Base-by-base conservation (phyloP, 2,797 vertebrate genomes). In the Anas georgica region DNA sequence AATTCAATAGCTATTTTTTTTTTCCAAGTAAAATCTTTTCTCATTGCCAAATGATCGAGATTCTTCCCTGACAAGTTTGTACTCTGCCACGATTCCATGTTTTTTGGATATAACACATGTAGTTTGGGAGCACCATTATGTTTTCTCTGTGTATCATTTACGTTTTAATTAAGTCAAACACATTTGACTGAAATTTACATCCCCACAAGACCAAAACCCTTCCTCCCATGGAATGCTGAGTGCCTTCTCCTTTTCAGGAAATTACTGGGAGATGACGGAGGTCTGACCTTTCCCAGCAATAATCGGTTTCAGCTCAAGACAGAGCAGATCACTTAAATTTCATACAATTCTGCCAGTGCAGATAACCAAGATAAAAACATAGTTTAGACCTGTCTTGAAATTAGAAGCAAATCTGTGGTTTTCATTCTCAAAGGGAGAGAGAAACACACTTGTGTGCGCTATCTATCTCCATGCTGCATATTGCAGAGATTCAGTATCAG, bases 331-430 rank as follows among this genome's bases (percentile, higher is more conserved):
- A 31, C 17, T 58, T 8, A 7, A 39, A 20, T 39, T 33, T 58
- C 83, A 81, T 29, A 33, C 21, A 83, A 55, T 46, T 45, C 69
- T 45, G 12, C 41, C 46, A 28, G 50, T 4, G 20, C 62, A 86
- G 56, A 50, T 33, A 81, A 59, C 39, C 41, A 81, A 75, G 62
- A 63, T 55, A 37, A 81, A 90, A 88, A 69, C 1, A 7, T 14
- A 50, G 66, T 74, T 78, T 41, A 74, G 16, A 54, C 7, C 21
- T 35, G n/a, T 17, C 52, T 50, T 50, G 17, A 67, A 88, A 13
- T 17, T 6, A 46, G 56, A 59, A 80, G 20, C 8, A 59, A 70
- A 55, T 7, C 17, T 0, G 0, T 37, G 29, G 22, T 50, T 63
- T 82, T 43, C 39, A 23, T 79, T 64, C 23, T 31, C 39, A 68